Evolutionary conservation across 1,140 invertebrate genomes (phyloP), one percentile per base, ranked within the genome.

Genomic region (Heterodera carotae): DNA sequence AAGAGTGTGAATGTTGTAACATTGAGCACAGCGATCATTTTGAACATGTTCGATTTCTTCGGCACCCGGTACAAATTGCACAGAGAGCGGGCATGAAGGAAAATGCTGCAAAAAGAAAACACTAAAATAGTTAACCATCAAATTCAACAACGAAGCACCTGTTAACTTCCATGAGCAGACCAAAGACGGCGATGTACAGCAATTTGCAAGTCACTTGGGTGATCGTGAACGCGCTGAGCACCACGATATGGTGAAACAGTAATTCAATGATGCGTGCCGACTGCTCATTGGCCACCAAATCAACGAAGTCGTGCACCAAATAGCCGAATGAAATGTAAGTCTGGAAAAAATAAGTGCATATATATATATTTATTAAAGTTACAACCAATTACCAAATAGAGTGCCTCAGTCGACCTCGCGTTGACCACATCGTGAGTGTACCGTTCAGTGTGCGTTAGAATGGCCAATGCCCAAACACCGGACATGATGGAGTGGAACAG

Each of bases 111-210:
- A 43, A 43, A n/a, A n/a, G n/a, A n/a, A n/a, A n/a, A n/a, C n/a
- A n/a, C n/a, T n/a, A n/a, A n/a, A n/a, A n/a, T n/a, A n/a, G n/a
- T n/a, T n/a, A n/a, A n/a, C n/a, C n/a, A n/a, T 10, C 12, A 43
- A 43, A 8, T 43, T 43, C 12, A 43, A 43, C 6, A 43, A 0
- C 72, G 36, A 87, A 84, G 53, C 85, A 83, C 31, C 79, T 82
- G 68, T 87, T 87, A 15, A 87, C 64, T 60, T 87, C 85, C 85
- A 87, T 87, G 39, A 87, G 81, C 48, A 87, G 69, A 53, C 85
- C 85, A 43, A 86, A 81, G 4, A 84, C 56, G 18, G 87, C 86
- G 33, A 87, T 79, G 33, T 82, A 86, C 1, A 87, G 75, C 76
- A 81, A 87, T 12, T 62, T 29, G 1, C 75, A 48, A 2, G 82